Evolutionary conservation across 2,888 invertebrate genomes (phyloP).

Genomic region (Sarcophaga rosellei): DNA sequence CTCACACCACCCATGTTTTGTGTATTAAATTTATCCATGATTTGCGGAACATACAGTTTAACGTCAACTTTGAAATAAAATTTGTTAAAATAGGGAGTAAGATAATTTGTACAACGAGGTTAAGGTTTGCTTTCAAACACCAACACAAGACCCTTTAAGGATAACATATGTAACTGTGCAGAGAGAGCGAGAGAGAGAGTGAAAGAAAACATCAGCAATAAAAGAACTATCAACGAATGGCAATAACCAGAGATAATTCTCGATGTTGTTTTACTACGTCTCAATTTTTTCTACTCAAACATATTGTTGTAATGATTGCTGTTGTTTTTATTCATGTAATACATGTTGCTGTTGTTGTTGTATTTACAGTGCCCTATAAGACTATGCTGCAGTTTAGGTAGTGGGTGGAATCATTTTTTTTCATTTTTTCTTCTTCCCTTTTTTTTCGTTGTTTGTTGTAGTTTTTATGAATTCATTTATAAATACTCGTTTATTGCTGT

Average conservation of each 20-base stretch:
- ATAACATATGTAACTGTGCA: background rate
- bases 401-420: too few species aligned
- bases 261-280: constrained; percentile 30
- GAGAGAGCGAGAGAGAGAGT: background rate
- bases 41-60: too few species aligned
- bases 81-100: too few species aligned
- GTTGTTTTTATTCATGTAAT: background rate
- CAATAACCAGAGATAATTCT: background rate
- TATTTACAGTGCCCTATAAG: background rate
- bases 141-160: background rate
- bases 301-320: too few species aligned
- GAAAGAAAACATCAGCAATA: background rate
- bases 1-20: too few species aligned
- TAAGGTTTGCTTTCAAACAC: background rate
- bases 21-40: too few species aligned
- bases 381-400: background rate
- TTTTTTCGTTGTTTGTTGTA: constrained; percentile 8
- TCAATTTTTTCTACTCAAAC: constrained; percentile 32
- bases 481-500: background rate
- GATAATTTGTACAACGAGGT: too few species aligned
- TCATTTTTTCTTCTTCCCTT: background rate
- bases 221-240: background rate
- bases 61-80: too few species aligned
- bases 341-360: too few species aligned
- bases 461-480: background rate